These are phyloP conservation scores for Penaeus japonicus DNA, from an alignment of 1,140 invertebrate genomes.

Conservation along the genomic window DNA sequence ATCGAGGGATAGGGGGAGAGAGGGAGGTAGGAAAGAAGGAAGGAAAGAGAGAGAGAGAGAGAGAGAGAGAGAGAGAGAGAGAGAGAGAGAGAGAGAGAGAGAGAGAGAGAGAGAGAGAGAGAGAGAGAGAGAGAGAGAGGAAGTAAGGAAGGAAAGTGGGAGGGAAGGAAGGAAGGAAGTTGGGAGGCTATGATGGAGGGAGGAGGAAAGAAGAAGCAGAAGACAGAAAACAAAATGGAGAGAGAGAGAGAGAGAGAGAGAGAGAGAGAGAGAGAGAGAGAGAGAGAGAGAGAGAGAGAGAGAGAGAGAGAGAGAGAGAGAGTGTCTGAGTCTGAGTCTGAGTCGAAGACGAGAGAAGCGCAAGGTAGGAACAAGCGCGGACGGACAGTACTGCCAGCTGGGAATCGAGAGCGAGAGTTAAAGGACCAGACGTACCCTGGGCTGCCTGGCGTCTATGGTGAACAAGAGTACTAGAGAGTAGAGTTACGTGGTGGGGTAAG, in stretches of 20 bases:
- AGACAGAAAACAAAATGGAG: neutral
- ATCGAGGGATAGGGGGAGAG: too few relatives aligned
- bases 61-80: too few relatives aligned
- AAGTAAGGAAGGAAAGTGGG: neutral
- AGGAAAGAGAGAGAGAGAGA: too few relatives aligned
- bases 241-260: conserved; percentile 10
- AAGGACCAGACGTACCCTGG: too few relatives aligned
- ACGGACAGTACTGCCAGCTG: neutral
- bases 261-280: neutral
- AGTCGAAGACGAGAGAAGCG: neutral
- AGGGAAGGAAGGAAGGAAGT: too few relatives aligned
- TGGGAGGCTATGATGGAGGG: too few relatives aligned
- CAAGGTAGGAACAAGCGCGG: too few relatives aligned
- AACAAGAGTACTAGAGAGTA: conserved; percentile 26
- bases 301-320: neutral
- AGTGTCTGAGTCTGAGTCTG: neutral
- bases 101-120: neutral
- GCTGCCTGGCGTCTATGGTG: too few relatives aligned
- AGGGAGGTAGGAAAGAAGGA: neutral
- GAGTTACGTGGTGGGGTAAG: neutral
- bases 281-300: neutral
- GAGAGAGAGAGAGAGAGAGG: too few relatives aligned
- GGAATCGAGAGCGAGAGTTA: too few relatives aligned
- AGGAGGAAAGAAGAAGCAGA: neutral
- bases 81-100: too few relatives aligned